Evolutionary conservation across 1,140 invertebrate species (phyloP).

Genomic region (Lepidurus packardi): DNA sequence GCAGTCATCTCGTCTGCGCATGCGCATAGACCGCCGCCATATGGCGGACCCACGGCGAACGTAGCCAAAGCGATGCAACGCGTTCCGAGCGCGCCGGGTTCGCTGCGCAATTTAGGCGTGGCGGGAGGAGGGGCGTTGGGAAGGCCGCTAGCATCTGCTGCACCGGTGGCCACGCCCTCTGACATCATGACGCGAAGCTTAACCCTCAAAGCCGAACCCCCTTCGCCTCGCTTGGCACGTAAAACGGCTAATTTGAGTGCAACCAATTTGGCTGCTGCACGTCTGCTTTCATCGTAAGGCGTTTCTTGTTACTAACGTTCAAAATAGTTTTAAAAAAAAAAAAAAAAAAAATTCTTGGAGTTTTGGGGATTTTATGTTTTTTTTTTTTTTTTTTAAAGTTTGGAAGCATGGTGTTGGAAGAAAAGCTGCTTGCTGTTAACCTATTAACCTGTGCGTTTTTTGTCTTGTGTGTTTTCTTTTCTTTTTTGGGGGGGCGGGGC

Average conservation of each 20-base stretch:
- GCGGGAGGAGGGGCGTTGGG: constrained; percentile 5
- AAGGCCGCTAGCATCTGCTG: neutral
- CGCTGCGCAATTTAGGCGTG: constrained; percentile 17
- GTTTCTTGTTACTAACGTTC: constrained; percentile 30
- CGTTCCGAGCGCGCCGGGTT: constrained; percentile 62
- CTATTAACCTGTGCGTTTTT: constrained; percentile 34
- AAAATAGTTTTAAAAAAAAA: neutral
- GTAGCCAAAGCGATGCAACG: neutral
- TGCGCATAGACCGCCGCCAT: neutral
- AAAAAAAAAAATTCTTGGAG: no score
- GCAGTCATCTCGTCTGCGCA: neutral
- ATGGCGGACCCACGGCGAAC: neutral
- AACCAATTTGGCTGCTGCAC: constrained; percentile 30
- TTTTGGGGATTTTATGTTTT: constrained; percentile 26
- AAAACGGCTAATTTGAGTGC: constrained; percentile 37
- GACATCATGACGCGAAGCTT: constrained; percentile 41
- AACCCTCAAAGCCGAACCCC: constrained; percentile 29
- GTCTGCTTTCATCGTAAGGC: constrained; percentile 23
- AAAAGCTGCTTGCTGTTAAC: constrained; percentile 26
- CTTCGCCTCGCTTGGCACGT: constrained; percentile 37
- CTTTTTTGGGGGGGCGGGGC: constrained; percentile 43
- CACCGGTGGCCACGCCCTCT: constrained; percentile 58
- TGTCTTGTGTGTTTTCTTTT: constrained; percentile 37
- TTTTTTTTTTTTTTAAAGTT: no score
- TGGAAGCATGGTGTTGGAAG: constrained; percentile 24